These are phyloP conservation scores for Chiridota heheva DNA, from an alignment of 35 echinoderm and acorn worm species.

Conservation along the genomic window DNA sequence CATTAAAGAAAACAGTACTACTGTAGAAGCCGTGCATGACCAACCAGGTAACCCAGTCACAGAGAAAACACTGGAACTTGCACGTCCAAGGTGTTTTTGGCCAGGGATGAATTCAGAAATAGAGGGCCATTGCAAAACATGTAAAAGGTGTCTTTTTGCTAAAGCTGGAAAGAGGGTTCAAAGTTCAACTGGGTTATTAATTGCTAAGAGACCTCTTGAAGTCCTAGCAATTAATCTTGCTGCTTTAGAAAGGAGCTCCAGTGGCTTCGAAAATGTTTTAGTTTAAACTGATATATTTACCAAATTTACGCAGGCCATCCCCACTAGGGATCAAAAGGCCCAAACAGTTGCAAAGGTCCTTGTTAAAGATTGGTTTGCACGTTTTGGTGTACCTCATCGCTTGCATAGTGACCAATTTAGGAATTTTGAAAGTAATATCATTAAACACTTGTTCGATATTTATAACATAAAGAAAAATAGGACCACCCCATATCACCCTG, in stretches of 20 bases:
- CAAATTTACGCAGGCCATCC: conserved; percentile 25
- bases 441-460: too few species aligned
- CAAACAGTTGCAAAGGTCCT: conserved; percentile 27
- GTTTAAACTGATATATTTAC: conserved; percentile 17
- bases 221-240: conserved; percentile 40
- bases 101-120: conserved; percentile 13
- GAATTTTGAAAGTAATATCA: too few species aligned
- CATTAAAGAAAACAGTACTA: not conserved
- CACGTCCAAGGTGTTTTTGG: conserved; percentile 9
- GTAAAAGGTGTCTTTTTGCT: not conserved
- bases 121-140: not conserved
- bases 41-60: conserved; percentile 1
- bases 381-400: too few species aligned
- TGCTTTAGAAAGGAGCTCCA: not conserved
- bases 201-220: conserved; percentile 27
- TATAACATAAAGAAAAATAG: too few species aligned
- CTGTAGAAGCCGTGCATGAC: not conserved
- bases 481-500: too few species aligned
- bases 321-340: conserved; percentile 32
- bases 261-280: conserved; percentile 30
- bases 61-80: not conserved
- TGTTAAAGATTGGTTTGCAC: conserved; percentile 40
- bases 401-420: too few species aligned
- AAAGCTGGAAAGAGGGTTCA: conserved; percentile 15
- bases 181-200: not conserved